These are phyloP conservation scores for Epirrita christyi DNA, from an alignment of 2,888 invertebrate species.

Conservation along the genomic window DNA sequence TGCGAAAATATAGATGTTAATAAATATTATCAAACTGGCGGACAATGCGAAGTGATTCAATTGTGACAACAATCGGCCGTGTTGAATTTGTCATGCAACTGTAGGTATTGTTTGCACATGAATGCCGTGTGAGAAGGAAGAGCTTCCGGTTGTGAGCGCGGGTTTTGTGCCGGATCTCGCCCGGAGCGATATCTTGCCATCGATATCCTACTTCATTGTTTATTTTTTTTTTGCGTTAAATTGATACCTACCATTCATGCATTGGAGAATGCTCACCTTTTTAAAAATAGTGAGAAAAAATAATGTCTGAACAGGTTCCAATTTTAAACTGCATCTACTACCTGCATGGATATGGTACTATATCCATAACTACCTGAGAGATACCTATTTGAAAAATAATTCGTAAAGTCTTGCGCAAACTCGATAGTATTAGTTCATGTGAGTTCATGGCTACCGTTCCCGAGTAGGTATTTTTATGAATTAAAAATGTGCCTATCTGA, in stretches of 20 bases:
- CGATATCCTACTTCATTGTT: slow-evolving; percentile 68
- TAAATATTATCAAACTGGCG: slow-evolving; percentile 78
- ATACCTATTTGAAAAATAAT: too few relatives aligned
- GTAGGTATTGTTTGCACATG: slow-evolving; percentile 66
- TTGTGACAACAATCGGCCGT: slow-evolving; percentile 70
- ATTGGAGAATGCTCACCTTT: slow-evolving; percentile 42
- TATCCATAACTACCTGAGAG: too few relatives aligned
- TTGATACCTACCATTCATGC: slow-evolving; percentile 45
- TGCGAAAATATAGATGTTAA: slow-evolving; percentile 58
- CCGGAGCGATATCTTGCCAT: slow-evolving; percentile 74
- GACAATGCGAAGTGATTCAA: slow-evolving; percentile 65
- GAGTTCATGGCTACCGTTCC: too few relatives aligned
- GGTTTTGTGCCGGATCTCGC: slow-evolving; percentile 61
- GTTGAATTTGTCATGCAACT: slow-evolving; percentile 82
- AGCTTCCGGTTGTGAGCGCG: slow-evolving; percentile 68
- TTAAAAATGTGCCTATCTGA: too few relatives aligned
- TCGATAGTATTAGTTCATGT: too few relatives aligned
- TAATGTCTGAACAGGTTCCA: slow-evolving; percentile 5
- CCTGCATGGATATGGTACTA: too few relatives aligned
- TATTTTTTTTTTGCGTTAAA: slow-evolving; percentile 56
- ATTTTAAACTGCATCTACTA: not conserved
- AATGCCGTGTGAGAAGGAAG: slow-evolving; percentile 78
- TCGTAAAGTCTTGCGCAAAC: too few relatives aligned
- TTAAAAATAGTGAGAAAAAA: slow-evolving; percentile 34
- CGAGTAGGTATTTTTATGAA: too few relatives aligned